Evolutionary conservation across 2,888 invertebrate species (phyloP).

Genomic region (Noctua fimbriata): DNA sequence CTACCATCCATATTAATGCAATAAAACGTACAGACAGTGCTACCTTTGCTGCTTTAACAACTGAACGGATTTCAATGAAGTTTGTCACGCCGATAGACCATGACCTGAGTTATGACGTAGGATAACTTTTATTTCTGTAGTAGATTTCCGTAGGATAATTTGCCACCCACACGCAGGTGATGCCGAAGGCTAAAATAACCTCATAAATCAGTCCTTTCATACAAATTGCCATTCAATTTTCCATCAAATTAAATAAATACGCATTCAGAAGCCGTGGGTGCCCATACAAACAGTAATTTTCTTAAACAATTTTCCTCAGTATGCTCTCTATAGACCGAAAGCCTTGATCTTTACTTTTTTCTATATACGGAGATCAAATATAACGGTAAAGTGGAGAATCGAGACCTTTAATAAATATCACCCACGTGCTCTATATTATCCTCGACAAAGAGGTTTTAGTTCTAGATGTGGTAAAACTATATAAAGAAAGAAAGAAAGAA

Average conservation of each 20-base stretch:
- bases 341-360: slow-evolving; percentile 23
- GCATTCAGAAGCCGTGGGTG: background rate
- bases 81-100: too few relatives aligned
- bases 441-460: slow-evolving; percentile 3
- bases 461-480: slow-evolving; percentile 26
- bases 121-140: background rate
- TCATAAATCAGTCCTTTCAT: background rate
- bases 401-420: slow-evolving; percentile 63
- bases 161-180: background rate
- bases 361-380: slow-evolving; percentile 42
- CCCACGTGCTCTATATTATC: slow-evolving; percentile 58
- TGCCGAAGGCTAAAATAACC: background rate
- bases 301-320: background rate
- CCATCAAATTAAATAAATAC: slow-evolving; percentile 2
- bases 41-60: too few relatives aligned
- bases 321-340: slow-evolving; percentile 4
- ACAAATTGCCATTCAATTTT: background rate
- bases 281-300: background rate
- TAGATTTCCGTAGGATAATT: background rate
- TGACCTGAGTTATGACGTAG: too few relatives aligned
- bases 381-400: slow-evolving; percentile 52
- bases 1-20: too few relatives aligned
- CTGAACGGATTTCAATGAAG: too few relatives aligned
- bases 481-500: too few relatives aligned
- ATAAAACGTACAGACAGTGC: too few relatives aligned